These are phyloP conservation scores for Meleagris gallopavo DNA, from an alignment of 2,113 vertebrate species.

Conservation along the genomic window DNA sequence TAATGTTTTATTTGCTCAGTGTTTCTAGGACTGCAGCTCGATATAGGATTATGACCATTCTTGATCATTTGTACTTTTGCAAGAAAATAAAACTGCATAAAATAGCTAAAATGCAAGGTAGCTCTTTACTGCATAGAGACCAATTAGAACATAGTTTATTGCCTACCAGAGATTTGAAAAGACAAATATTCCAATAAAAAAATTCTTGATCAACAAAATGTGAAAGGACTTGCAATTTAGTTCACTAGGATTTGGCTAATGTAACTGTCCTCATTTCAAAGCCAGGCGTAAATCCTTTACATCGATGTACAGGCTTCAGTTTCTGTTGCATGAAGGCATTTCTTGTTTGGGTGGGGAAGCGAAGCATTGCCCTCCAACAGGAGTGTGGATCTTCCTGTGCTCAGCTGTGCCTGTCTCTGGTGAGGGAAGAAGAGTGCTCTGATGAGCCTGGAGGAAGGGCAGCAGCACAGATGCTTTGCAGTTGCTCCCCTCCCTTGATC, in stretches of 20 bases:
- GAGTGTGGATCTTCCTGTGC: not conserved
- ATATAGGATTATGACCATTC: constrained; percentile 35
- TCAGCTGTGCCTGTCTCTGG: not conserved
- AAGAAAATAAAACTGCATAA: constrained; percentile 31
- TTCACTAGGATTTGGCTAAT: constrained; percentile 34
- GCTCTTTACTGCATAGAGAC: constrained; percentile 18
- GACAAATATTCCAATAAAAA: constrained; percentile 23
- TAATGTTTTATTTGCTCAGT: constrained; percentile 53
- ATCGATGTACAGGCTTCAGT: not conserved
- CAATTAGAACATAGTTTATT: constrained; percentile 52
- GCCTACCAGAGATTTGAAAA: constrained; percentile 11
- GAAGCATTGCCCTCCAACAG: not conserved
- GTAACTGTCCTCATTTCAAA: constrained; percentile 25
- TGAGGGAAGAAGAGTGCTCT: not conserved
- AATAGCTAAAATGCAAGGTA: constrained; percentile 21
- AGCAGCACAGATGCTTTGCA: not conserved
- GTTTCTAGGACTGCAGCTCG: constrained; percentile 32
- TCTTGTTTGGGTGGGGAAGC: not conserved
- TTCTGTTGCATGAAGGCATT: not conserved
- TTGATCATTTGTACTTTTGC: constrained; percentile 56
- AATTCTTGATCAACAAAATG: constrained; percentile 54
- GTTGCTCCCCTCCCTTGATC: not conserved
- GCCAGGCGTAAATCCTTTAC: not conserved
- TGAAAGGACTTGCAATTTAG: constrained; percentile 45
- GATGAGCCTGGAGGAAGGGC: not conserved